Base-by-base conservation (phyloP, 1,140 invertebrate genomes). In the Trichoplusia ni region DNA sequence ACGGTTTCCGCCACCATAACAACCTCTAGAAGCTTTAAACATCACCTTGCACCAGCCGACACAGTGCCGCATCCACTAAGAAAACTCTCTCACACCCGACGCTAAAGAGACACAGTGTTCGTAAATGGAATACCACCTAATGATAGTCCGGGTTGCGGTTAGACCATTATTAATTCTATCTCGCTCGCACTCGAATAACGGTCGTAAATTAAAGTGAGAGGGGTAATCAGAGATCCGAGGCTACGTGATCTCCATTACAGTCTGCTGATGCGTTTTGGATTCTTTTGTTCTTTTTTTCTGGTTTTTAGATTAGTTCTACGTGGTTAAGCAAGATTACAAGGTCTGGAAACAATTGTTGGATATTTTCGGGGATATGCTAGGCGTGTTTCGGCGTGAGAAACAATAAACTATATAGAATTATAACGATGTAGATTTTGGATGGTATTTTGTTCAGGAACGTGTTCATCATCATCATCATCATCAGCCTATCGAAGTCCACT, bases 211-310 rank as follows among this genome's bases (percentile, higher is more conserved):
- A 80, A 79, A 86, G 75, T 56, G 75, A 74, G 80, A 84, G 64
- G 71, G 21, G 70, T 69, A 66, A 79, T 81, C 77, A 71, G 72
- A 73, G 69, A 82, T 81, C 81, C 64, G 70, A 70, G 73, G 35
- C 68, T 83, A 84, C 86, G 86, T 89, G 86, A 82, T 89, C 80
- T 81, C 83, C 79, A 89, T 89, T 86, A 87, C 73, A 67, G 73
- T 71, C 59, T 69, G 76, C 59, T 77, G 77, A 78, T 81, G 71
- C 70, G 70, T 79, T 81, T 80, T 75, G 71, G 74, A 73, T 76
- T 81, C 81, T 81, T 84, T 77, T 82, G 70, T 75, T 73, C 69
- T 67, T 78, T 71, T 67, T 73, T 71, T 58, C 46, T 59, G 40
- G 64, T 72, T 67, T 60, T 78, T 76, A 69, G 60, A 74, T 66